Evolutionary conservation across 2,113 vertebrate genomes (phyloP).

Genomic region (Panurus biarmicus): DNA sequence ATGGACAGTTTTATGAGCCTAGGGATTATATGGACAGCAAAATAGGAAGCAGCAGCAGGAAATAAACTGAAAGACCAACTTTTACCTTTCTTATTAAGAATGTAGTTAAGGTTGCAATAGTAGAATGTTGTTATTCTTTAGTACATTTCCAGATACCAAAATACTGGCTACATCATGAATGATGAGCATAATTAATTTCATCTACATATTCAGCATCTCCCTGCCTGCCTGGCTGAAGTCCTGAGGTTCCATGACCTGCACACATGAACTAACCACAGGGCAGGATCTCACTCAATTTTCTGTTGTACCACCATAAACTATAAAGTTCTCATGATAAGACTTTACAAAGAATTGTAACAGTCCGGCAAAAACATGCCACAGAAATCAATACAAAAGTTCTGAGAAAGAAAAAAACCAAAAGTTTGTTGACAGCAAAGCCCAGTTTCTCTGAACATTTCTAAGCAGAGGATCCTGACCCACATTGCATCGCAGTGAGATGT

Average conservation of each 20-base stretch:
- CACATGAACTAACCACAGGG: not conserved
- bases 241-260: not conserved
- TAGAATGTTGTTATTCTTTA: not conserved
- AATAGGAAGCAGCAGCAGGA: not conserved
- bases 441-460: not conserved
- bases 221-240: not conserved
- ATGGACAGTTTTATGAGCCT: not conserved
- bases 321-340: not conserved
- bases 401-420: not conserved
- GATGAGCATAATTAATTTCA: not conserved
- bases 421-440: rapidly evolving
- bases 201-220: not conserved
- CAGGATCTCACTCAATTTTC: not conserved
- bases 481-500: not conserved
- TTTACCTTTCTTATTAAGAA: not conserved
- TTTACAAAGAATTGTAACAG: not conserved
- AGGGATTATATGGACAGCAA: not conserved
- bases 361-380: not conserved
- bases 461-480: not conserved
- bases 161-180: not conserved
- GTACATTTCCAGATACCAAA: not conserved
- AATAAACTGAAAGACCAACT: not conserved
- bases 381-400: not conserved
- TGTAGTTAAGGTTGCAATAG: not conserved
- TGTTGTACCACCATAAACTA: not conserved